phyloP scores from a whole-genome alignment of 2,113 vertebrate genomes.

The Myotis yumanensis region DNA sequence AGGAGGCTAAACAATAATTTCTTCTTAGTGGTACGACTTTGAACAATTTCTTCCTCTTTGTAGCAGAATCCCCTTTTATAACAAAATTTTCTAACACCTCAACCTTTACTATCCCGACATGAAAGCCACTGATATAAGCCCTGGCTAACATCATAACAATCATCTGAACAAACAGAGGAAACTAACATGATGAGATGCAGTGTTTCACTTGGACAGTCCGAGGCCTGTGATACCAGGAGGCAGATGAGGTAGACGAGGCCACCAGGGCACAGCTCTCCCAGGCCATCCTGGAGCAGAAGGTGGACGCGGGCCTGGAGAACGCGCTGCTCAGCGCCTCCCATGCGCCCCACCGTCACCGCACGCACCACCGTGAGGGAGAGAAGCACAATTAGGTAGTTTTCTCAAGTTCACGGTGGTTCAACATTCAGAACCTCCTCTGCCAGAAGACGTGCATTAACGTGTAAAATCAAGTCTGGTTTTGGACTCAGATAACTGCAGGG shows the following conservation, averaged over 20 bases:
- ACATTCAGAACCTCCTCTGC: constrained; percentile 9
- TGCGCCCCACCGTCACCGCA: no score
- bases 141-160: background rate
- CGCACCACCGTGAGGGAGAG: background rate
- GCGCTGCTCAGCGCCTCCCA: no score
- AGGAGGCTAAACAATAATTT: constrained; percentile 25
- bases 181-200: background rate
- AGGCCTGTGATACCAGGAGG: background rate
- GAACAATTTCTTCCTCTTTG: background rate
- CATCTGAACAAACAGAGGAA: background rate
- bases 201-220: background rate
- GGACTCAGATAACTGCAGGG: background rate
- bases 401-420: background rate
- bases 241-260: background rate
- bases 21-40: background rate
- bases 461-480: background rate
- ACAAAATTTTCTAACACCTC: no score
- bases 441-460: background rate
- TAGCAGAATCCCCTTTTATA: background rate
- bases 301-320: background rate
- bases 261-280: background rate
- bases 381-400: background rate
- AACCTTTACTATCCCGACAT: background rate
- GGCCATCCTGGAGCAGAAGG: background rate
- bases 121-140: background rate